Conservation (phyloP, 2,888 invertebrate genomes). For the Macaria notata region DNA sequence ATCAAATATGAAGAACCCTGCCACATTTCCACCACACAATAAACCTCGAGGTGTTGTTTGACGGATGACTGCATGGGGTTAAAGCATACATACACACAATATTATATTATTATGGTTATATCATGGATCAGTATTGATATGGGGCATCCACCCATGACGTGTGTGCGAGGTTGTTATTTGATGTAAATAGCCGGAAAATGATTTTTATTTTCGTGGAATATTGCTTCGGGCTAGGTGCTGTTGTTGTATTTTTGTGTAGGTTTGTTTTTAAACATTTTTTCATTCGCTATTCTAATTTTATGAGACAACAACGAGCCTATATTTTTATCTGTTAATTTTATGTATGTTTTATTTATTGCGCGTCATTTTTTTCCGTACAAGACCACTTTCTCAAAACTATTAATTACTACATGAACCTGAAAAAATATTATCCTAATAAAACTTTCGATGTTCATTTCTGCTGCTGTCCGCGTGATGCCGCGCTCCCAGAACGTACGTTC, state of each 20-base stretch:
- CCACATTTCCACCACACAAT: conserved; percentile 41
- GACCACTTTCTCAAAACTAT: too few relatives aligned
- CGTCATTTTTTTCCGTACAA: too few relatives aligned
- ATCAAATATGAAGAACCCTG: conserved; percentile 24
- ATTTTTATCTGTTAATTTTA: too few relatives aligned
- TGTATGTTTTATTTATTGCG: too few relatives aligned
- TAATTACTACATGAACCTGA: too few relatives aligned
- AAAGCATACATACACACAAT: neutral
- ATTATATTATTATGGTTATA: neutral
- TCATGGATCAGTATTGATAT: conserved; percentile 25
- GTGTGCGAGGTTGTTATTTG: conserved; percentile 15
- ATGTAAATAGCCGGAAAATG: conserved; percentile 14
- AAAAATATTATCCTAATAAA: too few relatives aligned
- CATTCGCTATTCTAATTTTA: too few relatives aligned
- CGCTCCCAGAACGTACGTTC: too few relatives aligned
- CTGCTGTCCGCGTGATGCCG: too few relatives aligned
- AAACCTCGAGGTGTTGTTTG: conserved; percentile 68
- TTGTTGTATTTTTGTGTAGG: neutral
- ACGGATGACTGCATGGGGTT: conserved; percentile 58
- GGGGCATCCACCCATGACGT: conserved; percentile 28
- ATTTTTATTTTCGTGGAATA: conserved; percentile 2
- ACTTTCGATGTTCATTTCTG: too few relatives aligned
- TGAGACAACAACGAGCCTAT: too few relatives aligned
- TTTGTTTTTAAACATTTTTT: neutral
- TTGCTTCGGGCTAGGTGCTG: neutral